phyloP scores from a whole-genome alignment of 2,113 vertebrate species.

The Protobothrops flavoviridis region DNA sequence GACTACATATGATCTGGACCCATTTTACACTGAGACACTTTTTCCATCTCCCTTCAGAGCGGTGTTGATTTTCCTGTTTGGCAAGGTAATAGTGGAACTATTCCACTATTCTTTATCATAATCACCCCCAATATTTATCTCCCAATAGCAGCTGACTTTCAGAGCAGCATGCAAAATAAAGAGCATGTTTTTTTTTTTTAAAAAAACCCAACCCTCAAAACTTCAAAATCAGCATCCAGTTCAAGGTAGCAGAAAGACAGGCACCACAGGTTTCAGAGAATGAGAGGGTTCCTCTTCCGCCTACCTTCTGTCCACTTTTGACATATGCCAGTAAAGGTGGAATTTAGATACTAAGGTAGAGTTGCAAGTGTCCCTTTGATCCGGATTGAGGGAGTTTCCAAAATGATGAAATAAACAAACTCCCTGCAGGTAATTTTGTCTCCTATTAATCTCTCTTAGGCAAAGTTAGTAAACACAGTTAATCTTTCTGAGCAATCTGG shows the following conservation, averaged over 20 bases:
- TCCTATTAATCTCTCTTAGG: not conserved
- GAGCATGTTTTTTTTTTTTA: not conserved
- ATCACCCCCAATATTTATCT: not conserved
- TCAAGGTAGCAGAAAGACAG: not conserved
- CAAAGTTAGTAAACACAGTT: not conserved
- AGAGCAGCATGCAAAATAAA: not conserved
- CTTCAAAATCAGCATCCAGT: not conserved
- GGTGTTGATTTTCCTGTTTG: not conserved
- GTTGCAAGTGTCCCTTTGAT: not conserved
- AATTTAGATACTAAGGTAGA: not conserved
- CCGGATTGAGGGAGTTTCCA: not conserved
- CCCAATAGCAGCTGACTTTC: not conserved
- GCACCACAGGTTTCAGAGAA: not conserved
- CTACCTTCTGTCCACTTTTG: not conserved
- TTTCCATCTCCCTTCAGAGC: not conserved
- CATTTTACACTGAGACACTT: not conserved
- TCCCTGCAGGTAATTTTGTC: not conserved
- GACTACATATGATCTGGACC: not conserved
- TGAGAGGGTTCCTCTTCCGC: not conserved
- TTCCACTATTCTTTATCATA: not conserved
- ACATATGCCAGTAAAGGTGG: not conserved
- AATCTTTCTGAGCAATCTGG: not conserved
- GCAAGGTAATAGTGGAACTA: not conserved
- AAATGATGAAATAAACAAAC: not conserved
- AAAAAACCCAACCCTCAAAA: not conserved